phyloP scores from a whole-genome alignment of 2,888 invertebrate genomes.

The Loripinus fragilis region DNA sequence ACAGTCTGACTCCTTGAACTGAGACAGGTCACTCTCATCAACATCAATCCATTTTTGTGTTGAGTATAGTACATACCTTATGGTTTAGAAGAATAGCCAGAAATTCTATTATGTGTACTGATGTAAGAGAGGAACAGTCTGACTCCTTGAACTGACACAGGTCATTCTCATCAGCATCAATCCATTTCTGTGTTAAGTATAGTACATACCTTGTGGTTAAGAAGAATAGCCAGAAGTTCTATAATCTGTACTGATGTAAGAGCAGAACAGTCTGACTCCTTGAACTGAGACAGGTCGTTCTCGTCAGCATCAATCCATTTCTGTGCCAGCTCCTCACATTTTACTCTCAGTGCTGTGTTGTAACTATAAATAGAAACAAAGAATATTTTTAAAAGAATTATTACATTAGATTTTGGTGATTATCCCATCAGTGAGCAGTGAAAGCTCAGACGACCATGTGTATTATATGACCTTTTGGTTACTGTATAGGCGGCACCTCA shows the following conservation, averaged over 20 bases:
- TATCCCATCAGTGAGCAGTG: too few species aligned
- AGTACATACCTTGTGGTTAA: conserved; percentile 83
- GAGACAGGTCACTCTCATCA: neutral
- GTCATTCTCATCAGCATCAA: neutral
- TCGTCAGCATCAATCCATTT: conserved; percentile 85
- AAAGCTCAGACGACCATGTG: too few species aligned
- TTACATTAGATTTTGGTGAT: too few species aligned
- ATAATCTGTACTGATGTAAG: conserved; percentile 88
- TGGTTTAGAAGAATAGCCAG: too few species aligned
- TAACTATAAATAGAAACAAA: conserved; percentile 84
- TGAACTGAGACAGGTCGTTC: conserved; percentile 83
- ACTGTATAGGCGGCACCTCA: too few species aligned
- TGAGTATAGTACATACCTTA: too few species aligned
- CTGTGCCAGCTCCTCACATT: conserved; percentile 86
- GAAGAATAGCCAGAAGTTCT: conserved; percentile 89
- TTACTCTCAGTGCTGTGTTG: conserved; percentile 88
- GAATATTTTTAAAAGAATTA: too few species aligned
- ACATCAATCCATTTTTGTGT: neutral
- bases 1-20: too few species aligned
- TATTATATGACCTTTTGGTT: too few species aligned
- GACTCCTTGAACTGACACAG: too few species aligned
- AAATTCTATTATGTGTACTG: too few species aligned
- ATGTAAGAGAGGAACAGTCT: too few species aligned
- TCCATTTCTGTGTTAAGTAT: conserved; percentile 76
- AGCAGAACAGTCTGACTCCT: conserved; percentile 85